A percentile compares a stretch with the other conserved stretches of the same genome.
Evolutionary conservation across 2,113 vertebrate species (phyloP).

Genomic region (Osmerus eperlanus): DNA sequence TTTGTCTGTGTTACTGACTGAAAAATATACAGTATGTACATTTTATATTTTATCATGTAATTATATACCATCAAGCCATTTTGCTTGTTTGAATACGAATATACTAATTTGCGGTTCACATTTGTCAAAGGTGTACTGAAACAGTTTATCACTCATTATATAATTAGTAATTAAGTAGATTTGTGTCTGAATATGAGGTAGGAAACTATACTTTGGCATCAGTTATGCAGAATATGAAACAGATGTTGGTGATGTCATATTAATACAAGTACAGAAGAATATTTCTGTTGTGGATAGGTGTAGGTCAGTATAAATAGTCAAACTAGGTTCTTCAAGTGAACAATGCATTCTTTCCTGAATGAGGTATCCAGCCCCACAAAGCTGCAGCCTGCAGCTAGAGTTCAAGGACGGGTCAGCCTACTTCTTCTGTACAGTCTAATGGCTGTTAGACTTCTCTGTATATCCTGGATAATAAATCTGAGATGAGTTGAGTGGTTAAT

Average conservation of each 20-base stretch:
- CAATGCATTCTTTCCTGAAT: constrained; percentile 27
- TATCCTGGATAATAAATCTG: constrained; percentile 51
- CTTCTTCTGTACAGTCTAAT: constrained; percentile 27
- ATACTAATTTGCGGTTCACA: too few relatives aligned
- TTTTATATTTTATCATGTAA: too few relatives aligned
- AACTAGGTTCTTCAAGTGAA: constrained; percentile 32
- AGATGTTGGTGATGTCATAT: too few relatives aligned
- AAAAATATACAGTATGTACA: too few relatives aligned
- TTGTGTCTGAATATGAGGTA: too few relatives aligned
- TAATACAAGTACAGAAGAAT: background rate
- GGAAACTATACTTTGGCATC: background rate
- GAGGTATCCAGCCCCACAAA: constrained; percentile 5
- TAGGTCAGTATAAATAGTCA: too few relatives aligned
- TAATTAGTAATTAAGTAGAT: too few relatives aligned
- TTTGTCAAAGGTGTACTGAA: too few relatives aligned
- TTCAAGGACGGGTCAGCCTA: constrained; percentile 45
- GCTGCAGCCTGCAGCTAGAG: constrained; percentile 11
- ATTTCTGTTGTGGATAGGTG: constrained; percentile 19
- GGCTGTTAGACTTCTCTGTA: constrained; percentile 18
- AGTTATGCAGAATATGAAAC: background rate
- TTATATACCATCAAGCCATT: too few relatives aligned
- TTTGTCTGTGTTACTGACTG: too few relatives aligned
- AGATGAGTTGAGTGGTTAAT: constrained; percentile 39
- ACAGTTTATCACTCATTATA: too few relatives aligned
- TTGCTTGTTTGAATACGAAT: too few relatives aligned